Evolutionary conservation across 2,888 invertebrate genomes (phyloP).

Genomic region (Thelaira solivaga): DNA sequence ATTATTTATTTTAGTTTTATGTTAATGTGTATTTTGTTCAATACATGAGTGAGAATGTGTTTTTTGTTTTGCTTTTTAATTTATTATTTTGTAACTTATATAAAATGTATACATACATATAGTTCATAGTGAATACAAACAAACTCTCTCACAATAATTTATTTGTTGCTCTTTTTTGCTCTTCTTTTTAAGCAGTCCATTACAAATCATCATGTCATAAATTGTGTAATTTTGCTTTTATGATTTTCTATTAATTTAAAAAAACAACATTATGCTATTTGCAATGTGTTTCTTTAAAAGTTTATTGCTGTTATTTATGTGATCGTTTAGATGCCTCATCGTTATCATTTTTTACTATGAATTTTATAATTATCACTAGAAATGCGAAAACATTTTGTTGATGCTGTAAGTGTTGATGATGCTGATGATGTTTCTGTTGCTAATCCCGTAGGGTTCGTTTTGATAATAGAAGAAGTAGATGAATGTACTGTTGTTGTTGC

Average conservation of each 20-base stretch:
- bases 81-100: neutral
- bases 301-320: constrained; percentile 15
- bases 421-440: constrained; percentile 33
- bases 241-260: constrained; percentile 67
- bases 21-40: constrained; percentile 24
- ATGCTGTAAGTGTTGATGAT: constrained; percentile 50
- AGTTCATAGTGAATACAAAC: neutral
- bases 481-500: constrained; percentile 41
- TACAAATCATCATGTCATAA: neutral
- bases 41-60: constrained; percentile 22
- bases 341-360: constrained; percentile 61
- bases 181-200: neutral
- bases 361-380: constrained; percentile 68
- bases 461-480: constrained; percentile 53
- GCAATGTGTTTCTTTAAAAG: constrained; percentile 21
- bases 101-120: neutral
- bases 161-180: neutral
- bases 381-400: constrained; percentile 67
- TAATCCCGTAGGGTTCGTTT: constrained; percentile 51
- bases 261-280: constrained; percentile 63
- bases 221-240: neutral
- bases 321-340: constrained; percentile 64
- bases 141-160: constrained; percentile 1
- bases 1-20: constrained; percentile 26
- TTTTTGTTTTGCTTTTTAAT: constrained; percentile 1